Conservation (phyloP, 2,888 invertebrate species). For the Gymnocheta viridis region DNA sequence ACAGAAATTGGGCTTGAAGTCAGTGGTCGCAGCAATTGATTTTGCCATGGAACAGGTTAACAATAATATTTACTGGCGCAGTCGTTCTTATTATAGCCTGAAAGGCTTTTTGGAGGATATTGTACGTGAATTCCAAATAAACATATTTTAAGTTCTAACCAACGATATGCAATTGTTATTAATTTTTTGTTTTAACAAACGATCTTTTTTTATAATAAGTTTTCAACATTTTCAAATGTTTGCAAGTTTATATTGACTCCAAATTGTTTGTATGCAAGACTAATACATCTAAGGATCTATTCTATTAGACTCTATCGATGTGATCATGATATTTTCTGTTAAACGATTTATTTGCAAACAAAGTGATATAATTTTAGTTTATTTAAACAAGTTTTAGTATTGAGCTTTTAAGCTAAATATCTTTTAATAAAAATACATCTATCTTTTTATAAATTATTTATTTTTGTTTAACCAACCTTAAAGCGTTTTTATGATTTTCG, state of each 20-base stretch:
- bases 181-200: conserved; percentile 18
- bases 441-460: conserved; percentile 60
- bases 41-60: conserved; percentile 81
- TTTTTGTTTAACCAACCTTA: conserved; percentile 35
- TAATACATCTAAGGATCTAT: too few relatives aligned
- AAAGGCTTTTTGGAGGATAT: conserved; percentile 79
- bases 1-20: conserved; percentile 77
- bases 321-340: neutral
- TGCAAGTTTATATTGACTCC: conserved; percentile 41
- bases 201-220: conserved; percentile 40
- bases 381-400: conserved; percentile 65
- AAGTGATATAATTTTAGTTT: conserved; percentile 79
- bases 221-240: conserved; percentile 53
- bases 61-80: conserved; percentile 82
- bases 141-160: conserved; percentile 76
- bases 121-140: conserved; percentile 80
- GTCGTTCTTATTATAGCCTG: conserved; percentile 80
- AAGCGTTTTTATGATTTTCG: conserved; percentile 18
- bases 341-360: conserved; percentile 76
- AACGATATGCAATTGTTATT: conserved; percentile 19
- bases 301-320: neutral
- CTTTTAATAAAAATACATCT: conserved; percentile 28
- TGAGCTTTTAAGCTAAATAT: conserved; percentile 68
- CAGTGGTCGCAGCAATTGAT: conserved; percentile 79
- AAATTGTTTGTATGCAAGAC: neutral